Base-by-base conservation (phyloP, 2,888 invertebrate species). In the Lissonota sp. region DNA sequence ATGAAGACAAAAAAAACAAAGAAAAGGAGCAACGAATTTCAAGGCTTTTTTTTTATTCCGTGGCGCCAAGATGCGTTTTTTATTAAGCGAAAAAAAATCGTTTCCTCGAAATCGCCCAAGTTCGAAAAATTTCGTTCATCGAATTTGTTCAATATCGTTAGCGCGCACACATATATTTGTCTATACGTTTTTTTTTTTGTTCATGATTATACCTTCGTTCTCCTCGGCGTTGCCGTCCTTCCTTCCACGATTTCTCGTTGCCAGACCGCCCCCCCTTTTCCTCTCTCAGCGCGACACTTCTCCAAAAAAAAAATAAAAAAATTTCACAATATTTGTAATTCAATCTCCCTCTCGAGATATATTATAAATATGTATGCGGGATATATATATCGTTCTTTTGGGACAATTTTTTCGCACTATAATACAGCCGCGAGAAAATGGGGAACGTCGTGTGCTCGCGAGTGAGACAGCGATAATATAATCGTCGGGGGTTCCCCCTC, bases 391-490 rank as follows among this genome's bases (percentile, higher is more conserved):
- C 53, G 53, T 14, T 14, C 53, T 53, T 26, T 53, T 12, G 14
- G 12, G 6, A 53, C 53, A 5, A 12, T 14, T 16, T 53, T 51
- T 12, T 53, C 53, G 14, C n/a, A 2, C 53, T 16, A 5, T 5
- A 53, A 53, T 0, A 14, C 53, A 10, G 7, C 14, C 53, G 14
- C 53, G 12, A 53, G 46, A 51, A 51, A 42, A 66, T 49, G 74
- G 49, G 26, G 74, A 74, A 66, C 74, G 74, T 74, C 42, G 64
- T 55, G 26, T 26, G 70, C 46, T 46, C 55, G 14, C 64, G 57
- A 74, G 66, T 74, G 73, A 74, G 57, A 74, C 73, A 66, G 73
- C 64, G 73, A 73, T 63, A 73, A 73, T 46, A 26, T 26, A 66
- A 14, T 37, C 69, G 51, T 58, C 6, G 16, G 10, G 5, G 60